Base-by-base conservation (phyloP, 2,797 vertebrate genomes). In the Anabacerthia variegaticeps region DNA sequence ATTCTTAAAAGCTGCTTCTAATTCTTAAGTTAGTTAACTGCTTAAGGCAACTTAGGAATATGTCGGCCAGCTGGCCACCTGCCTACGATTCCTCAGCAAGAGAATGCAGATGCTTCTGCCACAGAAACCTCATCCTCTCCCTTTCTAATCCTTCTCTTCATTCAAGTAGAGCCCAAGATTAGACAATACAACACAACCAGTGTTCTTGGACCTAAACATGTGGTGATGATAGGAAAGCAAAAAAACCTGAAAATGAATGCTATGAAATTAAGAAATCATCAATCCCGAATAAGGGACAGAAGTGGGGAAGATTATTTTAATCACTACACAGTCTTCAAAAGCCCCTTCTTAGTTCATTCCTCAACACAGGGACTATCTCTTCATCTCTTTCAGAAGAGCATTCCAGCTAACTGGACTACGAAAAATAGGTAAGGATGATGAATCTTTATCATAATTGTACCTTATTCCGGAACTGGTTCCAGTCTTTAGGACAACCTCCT, bases 401-500 rank as follows among this genome's bases (percentile, higher is more conserved):
- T 62, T 93, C 43, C 62, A 69, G 7, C 17, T 56, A 58, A 74
- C 14, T 39, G 24, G 56, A 39, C 67, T 68, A 21, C 6, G 23
- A 83, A 88, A 76, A 63, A 43, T 0, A 67, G 16, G 12, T 79
- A 73, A 73, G 49, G 34, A 48, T 52, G 32, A 62, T 17, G 37
- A 24, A 39, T 19, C 30, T 68, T 32, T 54, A 36, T 62, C 89
- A 68, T 71, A 5, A 30, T 18, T 88, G 92, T 98, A 99, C 99
- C 99, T 99, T 99, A 92, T 99, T 98, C 95, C 97, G 98, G 98
- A 99, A 99, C 88, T 86, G 66, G 73, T 96, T 27, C 89, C 98
- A 98, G 5, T 3, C 8, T 3, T 94, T 89, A 56, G 89, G 98
- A 91, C 99, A 99, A 7, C 97, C 93, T 72, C 90, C 94, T 83